Conservation (phyloP, 2,113 vertebrate genomes). For the Nannospalax galili region DNA sequence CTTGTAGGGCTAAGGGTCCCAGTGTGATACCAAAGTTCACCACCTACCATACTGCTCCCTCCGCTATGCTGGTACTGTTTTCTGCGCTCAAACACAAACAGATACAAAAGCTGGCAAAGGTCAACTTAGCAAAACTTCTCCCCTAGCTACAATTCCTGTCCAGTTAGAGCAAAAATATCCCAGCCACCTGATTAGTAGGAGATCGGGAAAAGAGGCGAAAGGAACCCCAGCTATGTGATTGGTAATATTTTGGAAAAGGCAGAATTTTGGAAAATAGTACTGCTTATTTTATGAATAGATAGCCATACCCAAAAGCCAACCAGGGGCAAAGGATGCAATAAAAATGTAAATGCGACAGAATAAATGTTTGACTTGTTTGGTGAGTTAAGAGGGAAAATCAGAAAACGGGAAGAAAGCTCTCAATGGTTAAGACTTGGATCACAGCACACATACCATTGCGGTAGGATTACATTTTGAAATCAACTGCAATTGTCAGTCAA, state of each 20-base stretch:
- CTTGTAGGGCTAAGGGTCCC: neutral
- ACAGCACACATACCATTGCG: neutral
- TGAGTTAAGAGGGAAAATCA: constrained; percentile 14
- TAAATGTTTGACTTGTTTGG: constrained; percentile 1
- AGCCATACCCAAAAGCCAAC: neutral
- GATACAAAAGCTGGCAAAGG: neutral
- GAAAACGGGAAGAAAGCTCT: neutral
- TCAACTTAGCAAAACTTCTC: neutral
- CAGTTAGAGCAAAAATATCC: neutral
- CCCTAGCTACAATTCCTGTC: neutral
- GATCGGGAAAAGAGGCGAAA: neutral
- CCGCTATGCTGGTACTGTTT: neutral
- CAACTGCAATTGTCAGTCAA: neutral
- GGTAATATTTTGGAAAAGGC: neutral
- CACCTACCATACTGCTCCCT: neutral
- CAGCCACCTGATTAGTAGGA: neutral
- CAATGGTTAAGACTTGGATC: neutral
- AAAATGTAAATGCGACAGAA: neutral
- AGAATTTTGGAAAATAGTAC: neutral
- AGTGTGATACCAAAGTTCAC: neutral
- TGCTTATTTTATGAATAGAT: neutral
- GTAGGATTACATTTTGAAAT: neutral
- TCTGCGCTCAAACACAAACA: neutral
- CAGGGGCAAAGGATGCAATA: neutral
- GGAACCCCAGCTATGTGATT: neutral